These are phyloP conservation scores for Jacana jacana DNA, from an alignment of 2,113 vertebrate species.

Conservation along the genomic window DNA sequence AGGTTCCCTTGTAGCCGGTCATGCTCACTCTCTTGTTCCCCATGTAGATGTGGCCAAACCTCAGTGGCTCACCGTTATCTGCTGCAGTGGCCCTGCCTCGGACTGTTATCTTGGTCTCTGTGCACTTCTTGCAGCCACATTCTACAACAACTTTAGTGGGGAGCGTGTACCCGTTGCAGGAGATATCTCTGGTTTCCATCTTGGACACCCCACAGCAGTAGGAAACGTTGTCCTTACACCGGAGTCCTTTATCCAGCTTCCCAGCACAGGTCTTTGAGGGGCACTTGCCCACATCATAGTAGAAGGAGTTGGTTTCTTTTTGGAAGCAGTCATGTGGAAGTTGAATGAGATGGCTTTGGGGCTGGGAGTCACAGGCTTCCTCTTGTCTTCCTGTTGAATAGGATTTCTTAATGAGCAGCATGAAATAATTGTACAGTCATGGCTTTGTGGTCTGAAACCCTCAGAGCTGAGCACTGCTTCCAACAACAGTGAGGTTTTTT, in stretches of 20 bases:
- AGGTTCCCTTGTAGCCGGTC: slow-evolving; percentile 96
- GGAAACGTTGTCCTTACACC: slow-evolving; percentile 85
- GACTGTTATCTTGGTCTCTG: slow-evolving; percentile 84
- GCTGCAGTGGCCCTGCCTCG: slow-evolving; percentile 87
- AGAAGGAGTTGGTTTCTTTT: slow-evolving; percentile 86
- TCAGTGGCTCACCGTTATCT: slow-evolving; percentile 91
- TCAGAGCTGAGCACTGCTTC: not conserved
- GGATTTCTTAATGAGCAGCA: slow-evolving; percentile 21
- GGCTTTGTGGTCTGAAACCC: not conserved
- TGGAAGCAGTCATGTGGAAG: slow-evolving; percentile 95
- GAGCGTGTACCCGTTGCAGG: slow-evolving; percentile 85
- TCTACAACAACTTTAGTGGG: slow-evolving; percentile 84
- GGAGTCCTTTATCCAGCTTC: slow-evolving; percentile 83
- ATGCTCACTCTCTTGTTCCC: slow-evolving; percentile 86
- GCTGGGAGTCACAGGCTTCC: slow-evolving; percentile 82
- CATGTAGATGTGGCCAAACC: slow-evolving; percentile 94
- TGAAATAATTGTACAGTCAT: not conserved
- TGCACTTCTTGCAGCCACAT: slow-evolving; percentile 91
- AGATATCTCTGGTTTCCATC: slow-evolving; percentile 83
- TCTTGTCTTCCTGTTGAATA: slow-evolving; percentile 77
- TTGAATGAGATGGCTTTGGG: slow-evolving; percentile 85
- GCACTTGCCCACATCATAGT: slow-evolving; percentile 90
- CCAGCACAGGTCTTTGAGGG: slow-evolving; percentile 82
- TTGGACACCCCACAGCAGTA: slow-evolving; percentile 90
- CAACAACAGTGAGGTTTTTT: not conserved